Percentiles rank a stretch among this genome's conserved stretches.
Evolutionary conservation across 2,113 vertebrate species (phyloP).

Genomic region (Myrmecobius fasciatus): DNA sequence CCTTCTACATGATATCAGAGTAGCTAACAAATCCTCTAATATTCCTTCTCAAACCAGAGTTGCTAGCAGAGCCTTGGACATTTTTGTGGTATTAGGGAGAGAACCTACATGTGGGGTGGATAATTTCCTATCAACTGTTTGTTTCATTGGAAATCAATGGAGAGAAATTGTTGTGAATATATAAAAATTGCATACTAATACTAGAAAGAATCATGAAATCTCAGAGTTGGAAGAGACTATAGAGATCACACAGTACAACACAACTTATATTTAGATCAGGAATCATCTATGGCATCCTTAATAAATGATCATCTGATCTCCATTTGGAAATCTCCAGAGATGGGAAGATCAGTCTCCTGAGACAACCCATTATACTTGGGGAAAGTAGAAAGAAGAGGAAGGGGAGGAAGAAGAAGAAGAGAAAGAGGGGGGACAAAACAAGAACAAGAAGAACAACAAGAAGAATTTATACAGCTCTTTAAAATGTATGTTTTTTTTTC

Average conservation of each 20-base stretch:
- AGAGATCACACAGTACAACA: background rate
- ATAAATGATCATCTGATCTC: background rate
- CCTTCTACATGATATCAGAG: no score
- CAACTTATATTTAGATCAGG: background rate
- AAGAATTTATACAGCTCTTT: background rate
- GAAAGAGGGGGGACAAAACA: background rate
- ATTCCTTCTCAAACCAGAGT: no score
- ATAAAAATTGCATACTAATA: background rate
- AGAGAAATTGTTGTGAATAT: background rate
- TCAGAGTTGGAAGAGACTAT: background rate
- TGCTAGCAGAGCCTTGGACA: no score
- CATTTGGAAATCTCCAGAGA: background rate
- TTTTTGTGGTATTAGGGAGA: background rate
- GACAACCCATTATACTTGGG: background rate
- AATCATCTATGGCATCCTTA: background rate
- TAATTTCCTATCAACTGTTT: background rate
- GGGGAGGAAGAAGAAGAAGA: background rate
- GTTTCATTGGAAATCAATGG: background rate
- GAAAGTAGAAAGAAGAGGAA: no score
- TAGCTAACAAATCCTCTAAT: no score
- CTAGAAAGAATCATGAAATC: background rate
- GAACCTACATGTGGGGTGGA: background rate
- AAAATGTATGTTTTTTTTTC: background rate
- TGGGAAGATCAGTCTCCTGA: background rate
- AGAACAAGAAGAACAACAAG: no score